Conservation (phyloP, 2,113 vertebrate genomes). For the Hypocryptadius cinnamomeus region DNA sequence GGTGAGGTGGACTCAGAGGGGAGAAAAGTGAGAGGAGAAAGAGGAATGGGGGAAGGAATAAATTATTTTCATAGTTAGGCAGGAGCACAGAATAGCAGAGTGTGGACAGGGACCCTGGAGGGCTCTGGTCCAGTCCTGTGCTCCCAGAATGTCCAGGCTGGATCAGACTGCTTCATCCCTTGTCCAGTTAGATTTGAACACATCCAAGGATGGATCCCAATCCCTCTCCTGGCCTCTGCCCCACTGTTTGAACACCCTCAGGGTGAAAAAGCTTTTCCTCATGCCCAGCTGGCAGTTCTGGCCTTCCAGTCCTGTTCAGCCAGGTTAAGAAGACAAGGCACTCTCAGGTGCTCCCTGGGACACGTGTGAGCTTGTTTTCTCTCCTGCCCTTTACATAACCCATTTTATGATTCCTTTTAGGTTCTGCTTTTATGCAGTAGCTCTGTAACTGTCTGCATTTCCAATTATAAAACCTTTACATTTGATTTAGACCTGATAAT, state of each 20-base stretch:
- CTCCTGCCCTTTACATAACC: neutral
- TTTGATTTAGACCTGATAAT: conserved; percentile 30
- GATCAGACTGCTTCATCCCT: neutral
- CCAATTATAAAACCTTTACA: neutral
- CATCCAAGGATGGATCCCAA: neutral
- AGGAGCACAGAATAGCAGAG: neutral
- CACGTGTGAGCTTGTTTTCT: neutral
- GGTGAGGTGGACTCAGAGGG: neutral
- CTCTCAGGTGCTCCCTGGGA: neutral
- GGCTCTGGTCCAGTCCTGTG: neutral
- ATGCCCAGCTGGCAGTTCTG: neutral
- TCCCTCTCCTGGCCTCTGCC: neutral
- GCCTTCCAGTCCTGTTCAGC: neutral
- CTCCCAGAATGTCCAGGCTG: neutral
- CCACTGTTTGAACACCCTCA: neutral
- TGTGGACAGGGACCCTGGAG: neutral
- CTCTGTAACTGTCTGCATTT: neutral
- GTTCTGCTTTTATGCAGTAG: neutral
- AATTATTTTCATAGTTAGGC: neutral
- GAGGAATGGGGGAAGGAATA: neutral
- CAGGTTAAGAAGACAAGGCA: neutral
- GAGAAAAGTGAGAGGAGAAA: neutral
- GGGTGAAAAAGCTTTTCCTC: neutral
- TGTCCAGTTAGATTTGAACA: neutral
- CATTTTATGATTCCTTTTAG: neutral